Base-by-base conservation (phyloP, 2,797 vertebrate genomes). In the Hydrophis major region DNA sequence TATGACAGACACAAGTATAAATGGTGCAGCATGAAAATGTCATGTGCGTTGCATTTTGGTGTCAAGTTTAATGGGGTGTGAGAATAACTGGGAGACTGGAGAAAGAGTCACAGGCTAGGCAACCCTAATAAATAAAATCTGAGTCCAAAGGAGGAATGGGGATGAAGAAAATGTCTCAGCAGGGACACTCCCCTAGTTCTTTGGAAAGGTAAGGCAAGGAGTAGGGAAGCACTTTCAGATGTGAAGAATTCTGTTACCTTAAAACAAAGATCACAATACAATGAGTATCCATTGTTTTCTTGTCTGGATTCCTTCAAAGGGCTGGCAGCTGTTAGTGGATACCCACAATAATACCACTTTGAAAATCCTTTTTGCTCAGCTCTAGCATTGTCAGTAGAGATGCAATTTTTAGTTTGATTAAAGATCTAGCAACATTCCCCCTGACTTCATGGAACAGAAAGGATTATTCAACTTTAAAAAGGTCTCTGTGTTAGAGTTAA, bases 401-500 rank as follows among this genome's bases (percentile, higher is more conserved):
- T 78, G 57, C 11, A 92, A 55, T 53, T 94, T 95, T 95, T 92
- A 91, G 13, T 50, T 32, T 37, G 93, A 94, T 91, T 92, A 94
- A 94, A 94, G 56, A 27, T 59, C 94, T 93, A 95, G 53, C 63
- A 25, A 18, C 22, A 42, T 89, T 60, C 50, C 91, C 56, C 90
- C 90, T 91, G 92, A 59, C 92, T 96, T 86, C 88, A 94, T 89
- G 95, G 83, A 90, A 93, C n/a, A 90, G 74, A 94, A 90, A 93
- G 0, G 7, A 27, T 47, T 59, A 47, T 55, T 56, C 18, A 92
- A 95, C 93, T 96, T 97, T 92, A 47, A 56, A 87, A 66, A 86
- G 57, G 66, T 86, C 78, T 92, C 90, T 53, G 28, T 92, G 92
- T 89, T 90, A 94, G 22, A 88, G 50, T 94, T 96, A 96, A 96